Conservation (phyloP, 2,797 vertebrate species). For the Manis pentadactyla region DNA sequence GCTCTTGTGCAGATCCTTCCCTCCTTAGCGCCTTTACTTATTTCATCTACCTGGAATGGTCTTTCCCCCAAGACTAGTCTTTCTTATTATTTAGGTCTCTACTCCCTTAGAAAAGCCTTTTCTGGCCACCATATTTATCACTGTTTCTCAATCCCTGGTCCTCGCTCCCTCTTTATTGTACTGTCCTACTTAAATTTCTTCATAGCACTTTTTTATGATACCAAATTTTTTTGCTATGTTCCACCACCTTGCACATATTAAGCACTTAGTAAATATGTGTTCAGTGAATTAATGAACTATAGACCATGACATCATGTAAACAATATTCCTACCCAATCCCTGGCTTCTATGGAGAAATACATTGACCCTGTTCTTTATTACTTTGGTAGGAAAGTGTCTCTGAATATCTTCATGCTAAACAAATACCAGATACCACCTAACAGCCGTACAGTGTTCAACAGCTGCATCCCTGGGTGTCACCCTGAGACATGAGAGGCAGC, state of each 20-base stretch:
- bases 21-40: neutral
- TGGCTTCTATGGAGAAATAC: neutral
- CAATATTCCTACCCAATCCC: neutral
- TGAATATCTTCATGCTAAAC: neutral
- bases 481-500: neutral
- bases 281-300: neutral
- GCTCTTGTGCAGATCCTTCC: neutral
- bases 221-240: neutral
- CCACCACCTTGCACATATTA: neutral
- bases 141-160: neutral
- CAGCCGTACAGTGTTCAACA: neutral
- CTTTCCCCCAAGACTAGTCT: neutral
- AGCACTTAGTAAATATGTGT: neutral
- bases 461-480: neutral
- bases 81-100: neutral
- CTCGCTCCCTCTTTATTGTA: neutral
- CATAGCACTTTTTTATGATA: neutral
- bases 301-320: neutral
- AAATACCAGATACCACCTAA: neutral
- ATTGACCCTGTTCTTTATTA: neutral
- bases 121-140: neutral
- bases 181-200: neutral
- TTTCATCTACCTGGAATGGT: neutral
- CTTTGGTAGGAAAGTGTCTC: neutral
- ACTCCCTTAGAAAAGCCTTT: neutral